Evolutionary conservation across 2,888 invertebrate genomes (phyloP), one percentile per base, ranked within the genome.

Genomic region (Sphinx pinastri): DNA sequence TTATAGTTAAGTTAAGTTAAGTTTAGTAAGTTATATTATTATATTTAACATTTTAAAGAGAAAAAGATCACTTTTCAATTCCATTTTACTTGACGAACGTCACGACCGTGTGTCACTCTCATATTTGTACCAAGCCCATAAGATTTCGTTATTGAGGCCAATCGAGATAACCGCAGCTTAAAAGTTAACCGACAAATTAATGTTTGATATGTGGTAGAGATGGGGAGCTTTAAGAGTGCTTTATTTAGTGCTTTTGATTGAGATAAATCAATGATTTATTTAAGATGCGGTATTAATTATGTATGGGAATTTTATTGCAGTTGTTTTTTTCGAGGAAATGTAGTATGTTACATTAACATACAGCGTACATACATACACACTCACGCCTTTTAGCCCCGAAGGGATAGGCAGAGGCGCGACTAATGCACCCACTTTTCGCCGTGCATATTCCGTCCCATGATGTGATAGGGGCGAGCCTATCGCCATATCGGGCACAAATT

Each of bases 181-280:
- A 83, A 87, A 84, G 78, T 81, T 78, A 73, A 79, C 88, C 87
- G 88, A 85, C 87, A 84, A 85, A 88, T 85, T 83, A 81, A 83
- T 81, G 80, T 79, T 78, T 77, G 79, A 79, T 79, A 79, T 68
- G 73, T 74, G 74, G 77, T 79, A 73, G 73, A 75, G 75, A 19
- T 70, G 71, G 67, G 45, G 16, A 69, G 47, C 25, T 68, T 31
- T 25, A 25, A 49, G 57, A 69, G 54, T 60, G 76, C 75, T 75
- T 81, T 81, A 81, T 79, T 81, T 81, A 76, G 76, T 79, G 81
- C 79, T 77, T 80, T 79, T 78, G 78, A 82, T 78, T 79, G 74
- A 78, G 78, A 78, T 78, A 76, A 76, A 75, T 74, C 73, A 76
- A 73, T 75, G 73, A 73, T 78, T 73, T 75, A 73, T 70, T 71